Evolutionary conservation across 2,113 vertebrate genomes (phyloP), one percentile per base, ranked within the genome.

Genomic region (Vulpes ferrilata): DNA sequence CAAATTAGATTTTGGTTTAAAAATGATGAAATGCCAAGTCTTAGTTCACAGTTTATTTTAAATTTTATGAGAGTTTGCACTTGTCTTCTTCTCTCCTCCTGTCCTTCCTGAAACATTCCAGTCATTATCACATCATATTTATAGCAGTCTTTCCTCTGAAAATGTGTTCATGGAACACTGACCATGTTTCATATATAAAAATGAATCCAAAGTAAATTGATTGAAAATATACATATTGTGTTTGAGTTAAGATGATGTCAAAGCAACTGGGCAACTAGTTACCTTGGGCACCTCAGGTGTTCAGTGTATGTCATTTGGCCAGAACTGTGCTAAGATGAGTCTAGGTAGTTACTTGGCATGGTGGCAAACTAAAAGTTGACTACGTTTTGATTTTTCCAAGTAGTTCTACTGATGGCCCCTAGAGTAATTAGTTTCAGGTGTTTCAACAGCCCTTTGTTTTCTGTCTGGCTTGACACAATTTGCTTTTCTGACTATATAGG

Each of bases 81-180:
- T 98, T 98, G 97, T 97, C 97, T 97, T 98, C 97, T 97, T 97
- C 95, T 97, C 97, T 96, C 98, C 98, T 98, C 98, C 98, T 98
- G 97, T 98, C 98, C 97, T 97, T 97, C 94, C 86, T 92, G 97
- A 98, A 98, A 97, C 97, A 97, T 96, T 96, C 92, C 88, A 98
- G 98, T 98, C 97, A 98, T 98, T 98, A 98, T 98, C 98, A 98
- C 98, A 98, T 98, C 95, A 96, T 98, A 98, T 98, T 98, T 98
- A 98, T 98, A 98, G 97, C 94, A 96, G 11, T 96, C 98, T 98
- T 97, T 98, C 97, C 90, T 97, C 97, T 96, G 94, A 98, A 98
- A 98, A 97, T 98, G 98, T 98, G 98, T 98, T 97, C 97, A 98
- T 98, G 97, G 97, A 97, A 98, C 97, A 97, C 97, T 98, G 98